These are phyloP conservation scores for Anarrhichthys ocellatus DNA, from an alignment of 2,113 vertebrate genomes.

Conservation along the genomic window DNA sequence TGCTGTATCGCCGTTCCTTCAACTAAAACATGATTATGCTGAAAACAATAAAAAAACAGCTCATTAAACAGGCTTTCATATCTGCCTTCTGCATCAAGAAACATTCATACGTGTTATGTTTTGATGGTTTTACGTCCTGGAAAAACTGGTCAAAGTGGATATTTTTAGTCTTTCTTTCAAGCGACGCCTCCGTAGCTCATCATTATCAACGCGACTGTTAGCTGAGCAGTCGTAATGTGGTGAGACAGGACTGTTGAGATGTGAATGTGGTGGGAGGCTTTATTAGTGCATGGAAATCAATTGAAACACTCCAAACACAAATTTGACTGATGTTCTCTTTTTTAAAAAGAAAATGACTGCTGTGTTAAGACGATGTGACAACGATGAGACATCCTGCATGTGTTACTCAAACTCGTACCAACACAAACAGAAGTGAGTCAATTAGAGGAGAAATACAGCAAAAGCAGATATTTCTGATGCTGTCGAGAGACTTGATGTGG, in stretches of 20 bases:
- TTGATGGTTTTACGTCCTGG: constrained; percentile 4
- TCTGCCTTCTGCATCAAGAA: neutral
- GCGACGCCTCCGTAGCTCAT: constrained; percentile 8
- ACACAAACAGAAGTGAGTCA: too few relatives aligned
- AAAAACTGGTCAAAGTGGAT: neutral
- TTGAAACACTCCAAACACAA: neutral
- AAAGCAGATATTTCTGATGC: neutral
- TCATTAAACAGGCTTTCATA: constrained; percentile 7
- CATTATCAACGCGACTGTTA: constrained; percentile 12
- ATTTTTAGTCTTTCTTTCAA: constrained; percentile 33
- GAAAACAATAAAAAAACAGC: neutral
- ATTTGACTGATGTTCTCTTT: neutral
- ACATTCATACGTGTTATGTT: neutral
- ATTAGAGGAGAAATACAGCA: neutral
- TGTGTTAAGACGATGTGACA: neutral
- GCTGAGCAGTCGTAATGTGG: neutral
- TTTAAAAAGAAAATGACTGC: neutral
- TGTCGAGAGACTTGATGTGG: neutral
- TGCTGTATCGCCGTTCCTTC: neutral
- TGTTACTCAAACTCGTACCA: neutral
- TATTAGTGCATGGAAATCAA: neutral
- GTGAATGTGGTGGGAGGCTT: neutral
- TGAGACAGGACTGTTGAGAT: constrained; percentile 3
- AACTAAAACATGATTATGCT: neutral
- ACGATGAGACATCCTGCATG: neutral